Base-by-base conservation (phyloP, 2,888 invertebrate species). In the Aphidius colemani region DNA sequence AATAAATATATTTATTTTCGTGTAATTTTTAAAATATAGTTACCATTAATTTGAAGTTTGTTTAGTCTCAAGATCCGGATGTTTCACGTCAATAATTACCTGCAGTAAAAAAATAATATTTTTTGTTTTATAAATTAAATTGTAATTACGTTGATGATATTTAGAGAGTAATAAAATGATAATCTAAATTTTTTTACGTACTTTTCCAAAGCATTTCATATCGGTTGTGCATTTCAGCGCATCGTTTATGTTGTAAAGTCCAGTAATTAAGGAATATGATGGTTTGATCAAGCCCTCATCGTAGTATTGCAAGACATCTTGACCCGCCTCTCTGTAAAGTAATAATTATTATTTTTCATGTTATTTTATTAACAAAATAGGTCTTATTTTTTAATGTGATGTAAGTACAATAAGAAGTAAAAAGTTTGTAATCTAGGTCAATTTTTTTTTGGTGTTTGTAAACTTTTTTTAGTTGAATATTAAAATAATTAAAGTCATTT, bases 201-300 rank as follows among this genome's bases (percentile, higher is more conserved):
- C 86, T 83, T 90, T 90, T 63, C 89, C 89, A 55, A 86, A 85
- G 65, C 85, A 85, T 76, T 86, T 86, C 70, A 85, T 84, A 41
- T 86, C 84, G 63, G 84, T 80, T 57, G 89, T 83, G 72, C 84
- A 85, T 71, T 85, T 80, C 30, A 89, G 80, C 1, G 89, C 90
- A 65, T 88, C 85, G 74, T 89, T 88, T 7, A 88, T 83, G 73
- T 88, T 80, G 44, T 85, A 80, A 55, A 90, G 79, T 43, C 84
- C 81, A 74, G 86, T 88, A 59, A 81, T 83, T 61, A 86, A 82
- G 46, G 87, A 86, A 53, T 86, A 81, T 69, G 85, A 84, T 1
- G 90, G 89, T 11, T 81, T 83, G 63, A 90, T 86, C n/a, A 88
- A 80, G 30, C 86, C 86, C 69, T 89, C 87, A 66, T 87, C 86